Conservation (phyloP, 2,888 invertebrate genomes). For the Saturnia japonica region DNA sequence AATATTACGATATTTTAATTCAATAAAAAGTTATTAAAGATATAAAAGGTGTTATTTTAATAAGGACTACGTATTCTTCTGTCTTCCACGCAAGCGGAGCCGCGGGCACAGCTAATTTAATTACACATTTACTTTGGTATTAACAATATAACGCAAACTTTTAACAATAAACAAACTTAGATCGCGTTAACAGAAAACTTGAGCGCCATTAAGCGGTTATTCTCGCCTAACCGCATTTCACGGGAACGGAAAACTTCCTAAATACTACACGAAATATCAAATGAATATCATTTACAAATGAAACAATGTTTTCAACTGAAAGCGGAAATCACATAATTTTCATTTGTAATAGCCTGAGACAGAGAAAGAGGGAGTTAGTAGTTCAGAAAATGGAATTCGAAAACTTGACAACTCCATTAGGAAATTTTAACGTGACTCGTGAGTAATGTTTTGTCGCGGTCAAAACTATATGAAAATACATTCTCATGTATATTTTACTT, state of each 20-base stretch:
- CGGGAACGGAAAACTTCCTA: neutral
- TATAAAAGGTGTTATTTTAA: too few species aligned
- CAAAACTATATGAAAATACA: neutral
- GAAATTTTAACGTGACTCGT: conserved; percentile 17
- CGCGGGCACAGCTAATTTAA: too few species aligned
- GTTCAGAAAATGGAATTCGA: conserved; percentile 39
- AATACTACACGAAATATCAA: conserved; percentile 12
- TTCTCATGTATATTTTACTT: neutral
- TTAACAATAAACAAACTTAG: conserved; percentile 1
- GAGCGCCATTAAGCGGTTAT: neutral
- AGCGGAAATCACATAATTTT: conserved; percentile 30
- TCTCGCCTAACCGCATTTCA: neutral
- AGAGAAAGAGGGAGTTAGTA: neutral
- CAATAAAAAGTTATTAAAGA: too few species aligned
- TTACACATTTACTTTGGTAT: neutral
- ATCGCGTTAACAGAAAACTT: conserved; percentile 8
- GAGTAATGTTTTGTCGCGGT: neutral
- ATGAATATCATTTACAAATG: conserved; percentile 12
- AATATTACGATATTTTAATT: too few species aligned
- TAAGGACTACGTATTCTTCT: too few species aligned
- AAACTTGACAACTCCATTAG: conserved; percentile 32
- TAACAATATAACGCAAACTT: neutral
- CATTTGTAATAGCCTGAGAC: neutral
- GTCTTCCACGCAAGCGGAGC: too few species aligned
- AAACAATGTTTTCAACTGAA: conserved; percentile 11